A percentile compares a stretch with the other conserved stretches of the same genome.
Conservation (phyloP, 2,888 invertebrate genomes). For the Mythimna pallens region DNA sequence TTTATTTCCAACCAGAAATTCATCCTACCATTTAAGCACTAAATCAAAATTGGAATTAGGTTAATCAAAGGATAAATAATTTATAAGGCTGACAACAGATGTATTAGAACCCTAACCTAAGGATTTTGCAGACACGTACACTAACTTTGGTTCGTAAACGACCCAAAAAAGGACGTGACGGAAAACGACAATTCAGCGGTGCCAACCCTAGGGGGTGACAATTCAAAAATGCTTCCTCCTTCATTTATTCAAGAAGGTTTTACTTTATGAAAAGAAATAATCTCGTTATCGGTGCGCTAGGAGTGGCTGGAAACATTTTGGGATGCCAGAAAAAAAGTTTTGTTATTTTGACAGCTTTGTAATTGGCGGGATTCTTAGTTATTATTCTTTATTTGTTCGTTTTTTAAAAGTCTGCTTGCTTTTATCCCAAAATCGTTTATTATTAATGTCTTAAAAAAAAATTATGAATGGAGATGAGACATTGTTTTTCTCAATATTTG, state of each 20-base stretch:
- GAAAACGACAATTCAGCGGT: slow-evolving; percentile 56
- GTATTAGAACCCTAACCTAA: slow-evolving; percentile 29
- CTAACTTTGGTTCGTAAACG: slow-evolving; percentile 54
- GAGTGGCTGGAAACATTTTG: slow-evolving; percentile 36
- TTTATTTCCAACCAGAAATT: slow-evolving; percentile 21
- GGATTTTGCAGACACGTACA: slow-evolving; percentile 53
- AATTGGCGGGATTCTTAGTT: slow-evolving; percentile 10
- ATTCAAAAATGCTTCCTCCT: slow-evolving; percentile 54
- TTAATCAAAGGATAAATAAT: slow-evolving; percentile 38
- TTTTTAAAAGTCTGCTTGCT: not conserved
- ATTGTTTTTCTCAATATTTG: no score
- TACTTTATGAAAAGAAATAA: slow-evolving; percentile 53
- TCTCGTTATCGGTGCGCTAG: slow-evolving; percentile 32
- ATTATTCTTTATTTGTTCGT: not conserved
- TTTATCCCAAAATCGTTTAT: not conserved
- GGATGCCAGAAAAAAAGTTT: slow-evolving; percentile 19
- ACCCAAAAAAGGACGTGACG: slow-evolving; percentile 55
- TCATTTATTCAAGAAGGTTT: slow-evolving; percentile 47
- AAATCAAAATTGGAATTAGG: slow-evolving; percentile 27
- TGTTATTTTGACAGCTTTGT: slow-evolving; percentile 23
- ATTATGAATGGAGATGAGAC: no score
- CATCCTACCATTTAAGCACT: slow-evolving; percentile 15
- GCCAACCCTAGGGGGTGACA: slow-evolving; percentile 39
- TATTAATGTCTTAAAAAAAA: no score
- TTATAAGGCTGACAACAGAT: slow-evolving; percentile 41